These are phyloP conservation scores for Masticophis lateralis DNA, from an alignment of 2,797 vertebrate genomes.

Conservation along the genomic window DNA sequence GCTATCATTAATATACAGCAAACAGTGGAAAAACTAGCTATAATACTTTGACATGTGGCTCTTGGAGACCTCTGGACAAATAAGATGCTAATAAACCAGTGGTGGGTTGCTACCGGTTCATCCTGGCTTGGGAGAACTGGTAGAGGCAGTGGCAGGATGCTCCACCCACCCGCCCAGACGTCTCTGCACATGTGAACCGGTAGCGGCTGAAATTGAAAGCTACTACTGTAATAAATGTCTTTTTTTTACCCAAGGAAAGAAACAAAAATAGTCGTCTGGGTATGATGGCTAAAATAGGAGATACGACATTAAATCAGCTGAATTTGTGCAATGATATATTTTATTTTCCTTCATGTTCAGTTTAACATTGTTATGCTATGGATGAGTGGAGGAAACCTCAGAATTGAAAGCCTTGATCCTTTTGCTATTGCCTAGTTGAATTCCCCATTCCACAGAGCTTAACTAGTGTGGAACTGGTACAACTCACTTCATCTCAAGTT, in stretches of 20 bases:
- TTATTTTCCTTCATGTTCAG: neutral
- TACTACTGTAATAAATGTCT: neutral
- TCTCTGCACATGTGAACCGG: too few species aligned
- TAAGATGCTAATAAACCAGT: neutral
- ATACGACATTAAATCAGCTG: neutral
- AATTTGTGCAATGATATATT: neutral
- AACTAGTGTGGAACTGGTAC: neutral
- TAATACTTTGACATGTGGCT: slow-evolving; percentile 50
- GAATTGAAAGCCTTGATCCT: neutral
- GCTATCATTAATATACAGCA: slow-evolving; percentile 34
- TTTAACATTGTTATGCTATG: neutral
- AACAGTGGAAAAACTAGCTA: slow-evolving; percentile 38
- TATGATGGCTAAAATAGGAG: neutral
- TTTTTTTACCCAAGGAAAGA: neutral
- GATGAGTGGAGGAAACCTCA: neutral
- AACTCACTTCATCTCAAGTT: neutral
- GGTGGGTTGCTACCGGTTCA: too few species aligned
- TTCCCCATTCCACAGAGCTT: neutral
- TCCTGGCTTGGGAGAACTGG: too few species aligned
- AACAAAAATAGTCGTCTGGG: slow-evolving; percentile 36
- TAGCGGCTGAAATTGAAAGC: too few species aligned
- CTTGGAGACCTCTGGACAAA: slow-evolving; percentile 25
- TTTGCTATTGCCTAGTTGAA: neutral
- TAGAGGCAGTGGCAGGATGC: too few species aligned
- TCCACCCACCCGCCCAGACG: too few species aligned